Percentiles rank a stretch among this genome's conserved stretches.
phyloP scores from a whole-genome alignment of 92 coral and sea anemone species.

The Porites cylindrica region DNA sequence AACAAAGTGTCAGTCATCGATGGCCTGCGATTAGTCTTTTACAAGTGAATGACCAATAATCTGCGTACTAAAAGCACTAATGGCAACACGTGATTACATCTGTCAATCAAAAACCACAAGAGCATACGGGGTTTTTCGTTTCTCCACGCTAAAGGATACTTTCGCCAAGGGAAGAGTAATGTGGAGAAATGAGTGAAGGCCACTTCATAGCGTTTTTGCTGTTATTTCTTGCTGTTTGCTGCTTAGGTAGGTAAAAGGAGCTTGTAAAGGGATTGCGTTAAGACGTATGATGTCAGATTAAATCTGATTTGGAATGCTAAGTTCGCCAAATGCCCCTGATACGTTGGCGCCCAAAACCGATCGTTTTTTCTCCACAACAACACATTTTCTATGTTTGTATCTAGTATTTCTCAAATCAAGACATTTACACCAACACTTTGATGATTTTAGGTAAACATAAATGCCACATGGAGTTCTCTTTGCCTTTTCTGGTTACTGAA shows the following conservation, averaged over 20 bases:
- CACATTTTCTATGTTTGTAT: conserved; percentile 9
- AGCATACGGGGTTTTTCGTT: conserved; percentile 73
- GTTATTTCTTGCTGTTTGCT: conserved; percentile 24
- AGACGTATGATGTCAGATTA: conserved; percentile 46
- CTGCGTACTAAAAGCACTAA: conserved; percentile 42
- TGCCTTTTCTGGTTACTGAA: conserved; percentile 15
- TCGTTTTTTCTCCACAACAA: conserved; percentile 11
- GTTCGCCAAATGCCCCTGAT: conserved; percentile 34
- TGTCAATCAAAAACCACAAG: conserved; percentile 71
- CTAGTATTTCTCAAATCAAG: conserved; percentile 7
- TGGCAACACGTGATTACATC: conserved; percentile 72
- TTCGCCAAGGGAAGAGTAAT: conserved; percentile 32
- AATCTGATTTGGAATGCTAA: conserved; percentile 52
- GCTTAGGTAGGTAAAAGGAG: conserved; percentile 51
- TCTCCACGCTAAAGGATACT: conserved; percentile 20
- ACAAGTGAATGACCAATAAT: conserved; percentile 63
- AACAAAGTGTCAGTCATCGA: conserved; percentile 65
- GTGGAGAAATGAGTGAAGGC: conserved; percentile 36
- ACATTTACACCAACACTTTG: not conserved
- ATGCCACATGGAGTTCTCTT: conserved; percentile 1
- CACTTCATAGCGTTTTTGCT: conserved; percentile 27
- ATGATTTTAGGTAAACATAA: conserved; percentile 2
- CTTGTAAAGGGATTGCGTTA: conserved; percentile 40
- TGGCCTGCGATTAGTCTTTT: conserved; percentile 53
- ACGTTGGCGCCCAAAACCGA: conserved; percentile 32